Base-by-base conservation (phyloP, 2,888 invertebrate genomes). In the Dasypolia templi region DNA sequence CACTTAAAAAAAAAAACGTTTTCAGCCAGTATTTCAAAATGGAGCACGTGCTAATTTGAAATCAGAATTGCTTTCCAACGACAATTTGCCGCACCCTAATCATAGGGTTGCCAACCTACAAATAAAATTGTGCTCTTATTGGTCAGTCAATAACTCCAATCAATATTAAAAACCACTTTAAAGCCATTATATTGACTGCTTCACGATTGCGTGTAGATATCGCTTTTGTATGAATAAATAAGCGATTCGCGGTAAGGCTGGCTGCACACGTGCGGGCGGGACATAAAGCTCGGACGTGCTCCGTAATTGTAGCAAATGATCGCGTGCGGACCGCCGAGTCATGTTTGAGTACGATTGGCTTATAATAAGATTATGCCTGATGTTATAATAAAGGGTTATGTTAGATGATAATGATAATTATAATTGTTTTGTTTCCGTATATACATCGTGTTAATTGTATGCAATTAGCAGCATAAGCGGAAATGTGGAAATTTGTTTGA, bases 221-320 rank as follows among this genome's bases (percentile, higher is more conserved):
- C 86, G 80, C 72, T 80, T 84, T 74, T 81, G 77, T 87, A 84
- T 87, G 88, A 85, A 88, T 88, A 87, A 86, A 86, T 88, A 86
- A 89, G 64, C 77, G 72, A 55, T 88, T 85, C 82, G 76, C 76
- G 79, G 88, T 88, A 86, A 83, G 80, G 83, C 86, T 46, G 58
- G 49, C 61, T 77, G 72, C 80, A 89, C 89, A 89, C 87, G 89
- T 86, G 89, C 87, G 85, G 75, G 64, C 51, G 42, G 79, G 79
- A 84, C 86, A 87, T 89, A 89, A 89, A 89, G 82, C 82, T 82
- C 73, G 86, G 82, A 89, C 88, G 87, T 89, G 89, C 83, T 81
- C 84, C 66, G 85, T 89, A 89, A 89, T 89, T 86, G 89, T 85
- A 72, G 76, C 78, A 87, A 87, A 89, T 83, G 89, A 85, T 89